Evolutionary conservation across 2,113 vertebrate species (phyloP), one percentile per base, ranked within the genome.

Genomic region (Antennarius striatus): DNA sequence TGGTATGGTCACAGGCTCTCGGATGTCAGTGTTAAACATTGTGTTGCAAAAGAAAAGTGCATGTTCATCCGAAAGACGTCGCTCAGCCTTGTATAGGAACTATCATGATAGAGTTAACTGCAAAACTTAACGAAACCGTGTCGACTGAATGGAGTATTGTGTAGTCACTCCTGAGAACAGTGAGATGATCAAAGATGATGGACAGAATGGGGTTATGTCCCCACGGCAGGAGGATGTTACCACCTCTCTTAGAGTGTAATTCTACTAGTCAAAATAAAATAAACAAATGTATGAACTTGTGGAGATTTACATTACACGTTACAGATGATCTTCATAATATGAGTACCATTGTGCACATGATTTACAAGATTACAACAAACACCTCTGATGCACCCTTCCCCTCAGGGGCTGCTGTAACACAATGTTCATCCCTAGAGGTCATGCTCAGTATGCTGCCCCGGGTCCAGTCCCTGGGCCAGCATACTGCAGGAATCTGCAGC

Each of bases 1-100:
- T 72, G 86, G 86, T 84, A 86, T 89, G 87, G 90, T 91, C 90
- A 87, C 90, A 90, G 90, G 79, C 90, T 90, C 88, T 91, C 88
- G 42, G 73, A 76, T 91, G 77, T 89, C 87, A 80, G 77, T 5
- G 3, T 76, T 68, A 81, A 79, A 88, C 85, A 85, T 86, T 48
- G 62, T 85, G 89, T 85, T 81, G 73, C 82, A 62, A 63, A 73
- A 80, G 72, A 36, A 71, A 72, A 73, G 49, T 71, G 77, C 68
- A 40, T 68, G 83, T 79, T 87, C 67, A 62, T 73, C 78, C 63
- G 76, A 66, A 81, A 55, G 49, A 69, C 60, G 63, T 70, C 65
- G 53, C 59, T 76, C 71, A 43, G 47, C 45, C 59, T 43, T 55
- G 60, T 68, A 45, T 61, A 15, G 6, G 56, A 57, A 4, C 52